Conservation (phyloP, 2,888 invertebrate species). For the Noctua janthe region DNA sequence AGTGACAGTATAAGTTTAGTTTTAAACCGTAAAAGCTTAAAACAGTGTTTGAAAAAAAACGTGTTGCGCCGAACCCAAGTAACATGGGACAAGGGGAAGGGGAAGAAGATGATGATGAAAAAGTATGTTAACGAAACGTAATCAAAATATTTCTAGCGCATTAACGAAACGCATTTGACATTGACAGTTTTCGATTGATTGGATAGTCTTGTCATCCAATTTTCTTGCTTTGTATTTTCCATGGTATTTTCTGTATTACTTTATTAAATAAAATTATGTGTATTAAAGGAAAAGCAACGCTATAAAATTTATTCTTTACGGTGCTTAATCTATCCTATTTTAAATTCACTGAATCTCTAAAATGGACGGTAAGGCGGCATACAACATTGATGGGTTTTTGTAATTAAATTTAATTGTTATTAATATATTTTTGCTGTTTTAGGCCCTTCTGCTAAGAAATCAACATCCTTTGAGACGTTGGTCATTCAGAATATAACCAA, state of each 20-base stretch:
- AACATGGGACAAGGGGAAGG: neutral
- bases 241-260: slow-evolving; percentile 61
- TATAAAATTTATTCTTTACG: slow-evolving; percentile 42
- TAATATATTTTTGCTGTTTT: slow-evolving; percentile 59
- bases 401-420: slow-evolving; percentile 39
- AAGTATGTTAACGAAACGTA: slow-evolving; percentile 24
- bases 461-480: slow-evolving; percentile 82
- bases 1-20: no score
- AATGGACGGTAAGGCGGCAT: slow-evolving; percentile 75
- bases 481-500: slow-evolving; percentile 85
- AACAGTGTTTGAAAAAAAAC: neutral
- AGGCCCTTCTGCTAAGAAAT: slow-evolving; percentile 84
- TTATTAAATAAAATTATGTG: slow-evolving; percentile 60
- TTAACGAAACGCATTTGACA: slow-evolving; percentile 54
- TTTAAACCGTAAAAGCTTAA: no score
- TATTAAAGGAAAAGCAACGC: slow-evolving; percentile 24
- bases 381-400: slow-evolving; percentile 35
- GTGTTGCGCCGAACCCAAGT: neutral
- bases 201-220: slow-evolving; percentile 57
- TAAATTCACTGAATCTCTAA: slow-evolving; percentile 44
- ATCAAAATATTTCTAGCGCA: slow-evolving; percentile 8
- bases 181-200: slow-evolving; percentile 66
- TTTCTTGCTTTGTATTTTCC: slow-evolving; percentile 59
- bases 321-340: slow-evolving; percentile 28
- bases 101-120: neutral